Evolutionary conservation across 1,140 invertebrate species (phyloP), one percentile per base, ranked within the genome.

Genomic region (Pararge aegeria): DNA sequence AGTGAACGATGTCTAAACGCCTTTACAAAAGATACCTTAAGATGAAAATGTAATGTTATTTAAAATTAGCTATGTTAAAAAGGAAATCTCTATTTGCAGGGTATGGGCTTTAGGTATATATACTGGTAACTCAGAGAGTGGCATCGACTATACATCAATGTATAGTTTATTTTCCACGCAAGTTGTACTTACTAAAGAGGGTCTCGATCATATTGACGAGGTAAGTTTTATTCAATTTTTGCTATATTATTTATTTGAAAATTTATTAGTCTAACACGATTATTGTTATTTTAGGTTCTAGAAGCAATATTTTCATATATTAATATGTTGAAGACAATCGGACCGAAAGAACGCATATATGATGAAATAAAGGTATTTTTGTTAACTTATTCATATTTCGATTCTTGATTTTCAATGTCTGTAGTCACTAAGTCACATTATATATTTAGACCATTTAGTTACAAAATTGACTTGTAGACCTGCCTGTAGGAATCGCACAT

Each of bases 51-150:
- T n/a, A n/a, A n/a, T n/a, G n/a, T n/a, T n/a, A n/a, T n/a, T n/a
- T n/a, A n/a, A n/a, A n/a, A 24, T 24, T 24, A 24, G 24, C 7
- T 24, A n/a, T 24, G 2, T 24, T 24, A 24, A 24, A 24, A 24
- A 24, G 2, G 7, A 24, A n/a, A n/a, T n/a, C n/a, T 34, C 9
- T 50, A 5, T 61, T 61, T 77, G 3, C 64, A 94, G 92, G 89
- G 93, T 97, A 21, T 98, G 97, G 96, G 96, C 94, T 1, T 86
- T 97, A 1, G 94, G 93, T n/a, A 92, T 98, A 9, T 92, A 91
- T 55, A 93, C 93, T 5, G 97, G 96, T 4, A 94, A 94, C 69
- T 93, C 93, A 7, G 93, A 94, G 57, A 93, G 93, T 64, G 96
- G 95, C 0, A 96, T 95, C 69, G 94, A 95, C 70, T 91, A 94